A percentile compares a stretch with the other conserved stretches of the same genome.
Evolutionary conservation across 2,113 vertebrate genomes (phyloP).

Genomic region (Dicaeum eximium): DNA sequence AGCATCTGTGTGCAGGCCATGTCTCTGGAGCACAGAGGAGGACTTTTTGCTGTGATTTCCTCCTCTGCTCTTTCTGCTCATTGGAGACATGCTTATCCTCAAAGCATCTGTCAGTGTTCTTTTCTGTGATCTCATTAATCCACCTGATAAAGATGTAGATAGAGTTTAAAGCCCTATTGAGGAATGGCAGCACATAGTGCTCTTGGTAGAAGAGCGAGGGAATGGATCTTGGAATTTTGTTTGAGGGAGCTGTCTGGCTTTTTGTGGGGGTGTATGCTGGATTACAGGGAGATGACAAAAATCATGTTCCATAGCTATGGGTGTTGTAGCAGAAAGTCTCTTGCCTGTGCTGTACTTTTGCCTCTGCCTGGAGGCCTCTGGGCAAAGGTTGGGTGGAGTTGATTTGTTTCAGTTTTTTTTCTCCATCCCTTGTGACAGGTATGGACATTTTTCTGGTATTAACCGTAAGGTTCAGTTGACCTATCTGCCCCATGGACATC

Average conservation of each 20-base stretch:
- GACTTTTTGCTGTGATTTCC: neutral
- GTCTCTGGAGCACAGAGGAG: neutral
- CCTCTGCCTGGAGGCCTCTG: neutral
- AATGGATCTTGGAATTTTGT: neutral
- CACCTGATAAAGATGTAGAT: neutral
- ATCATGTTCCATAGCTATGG: accelerated
- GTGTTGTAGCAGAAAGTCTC: neutral
- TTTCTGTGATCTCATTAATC: neutral
- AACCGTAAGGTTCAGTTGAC: conserved; percentile 97
- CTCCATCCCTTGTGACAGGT: conserved; percentile 74
- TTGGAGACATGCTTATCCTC: neutral
- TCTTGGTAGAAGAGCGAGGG: neutral
- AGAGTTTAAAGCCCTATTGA: neutral
- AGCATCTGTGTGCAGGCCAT: neutral
- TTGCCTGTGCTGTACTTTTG: neutral
- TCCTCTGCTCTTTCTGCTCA: neutral
- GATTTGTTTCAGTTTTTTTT: neutral
- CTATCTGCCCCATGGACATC: conserved; percentile 90
- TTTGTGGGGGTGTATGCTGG: neutral
- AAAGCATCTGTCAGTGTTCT: neutral
- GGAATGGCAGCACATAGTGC: neutral
- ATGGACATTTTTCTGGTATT: conserved; percentile 98
- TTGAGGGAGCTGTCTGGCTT: neutral
- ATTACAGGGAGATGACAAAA: neutral
- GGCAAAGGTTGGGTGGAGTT: neutral